Evolutionary conservation across 2,113 vertebrate species (phyloP).

Genomic region (Stigmatopora argus): DNA sequence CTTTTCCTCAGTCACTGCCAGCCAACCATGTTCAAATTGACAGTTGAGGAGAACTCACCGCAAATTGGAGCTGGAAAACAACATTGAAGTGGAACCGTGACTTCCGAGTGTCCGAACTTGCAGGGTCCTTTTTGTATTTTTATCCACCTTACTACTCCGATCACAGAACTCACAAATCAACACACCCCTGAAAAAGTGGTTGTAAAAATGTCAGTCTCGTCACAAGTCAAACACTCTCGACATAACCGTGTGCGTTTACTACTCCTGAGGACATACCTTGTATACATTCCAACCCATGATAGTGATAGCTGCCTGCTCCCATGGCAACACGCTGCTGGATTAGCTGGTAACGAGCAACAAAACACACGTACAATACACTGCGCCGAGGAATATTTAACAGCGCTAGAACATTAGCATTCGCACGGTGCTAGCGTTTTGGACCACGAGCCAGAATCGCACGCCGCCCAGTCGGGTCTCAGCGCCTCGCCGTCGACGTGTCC

Average conservation of each 20-base stretch:
- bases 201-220: neutral
- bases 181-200: neutral
- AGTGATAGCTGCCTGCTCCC: constrained; percentile 47
- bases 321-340: constrained; percentile 56
- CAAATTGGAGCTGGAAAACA: too few relatives aligned
- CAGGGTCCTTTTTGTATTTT: too few relatives aligned
- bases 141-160: constrained; percentile 4
- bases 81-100: too few relatives aligned
- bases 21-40: too few relatives aligned
- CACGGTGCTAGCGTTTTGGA: constrained; percentile 28
- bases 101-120: too few relatives aligned
- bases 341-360: constrained; percentile 37
- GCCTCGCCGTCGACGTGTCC: constrained; percentile 32
- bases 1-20: neutral
- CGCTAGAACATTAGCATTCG: constrained; percentile 44
- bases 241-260: neutral
- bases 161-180: neutral
- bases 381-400: constrained; percentile 61
- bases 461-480: constrained; percentile 27
- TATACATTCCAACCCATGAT: constrained; percentile 41
- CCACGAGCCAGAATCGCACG: constrained; percentile 24
- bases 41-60: too few relatives aligned
- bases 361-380: constrained; percentile 28
- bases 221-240: neutral
- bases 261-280: constrained; percentile 11